Conservation (phyloP, 1,140 invertebrate species). For the Anagrus nilaparvatae region DNA sequence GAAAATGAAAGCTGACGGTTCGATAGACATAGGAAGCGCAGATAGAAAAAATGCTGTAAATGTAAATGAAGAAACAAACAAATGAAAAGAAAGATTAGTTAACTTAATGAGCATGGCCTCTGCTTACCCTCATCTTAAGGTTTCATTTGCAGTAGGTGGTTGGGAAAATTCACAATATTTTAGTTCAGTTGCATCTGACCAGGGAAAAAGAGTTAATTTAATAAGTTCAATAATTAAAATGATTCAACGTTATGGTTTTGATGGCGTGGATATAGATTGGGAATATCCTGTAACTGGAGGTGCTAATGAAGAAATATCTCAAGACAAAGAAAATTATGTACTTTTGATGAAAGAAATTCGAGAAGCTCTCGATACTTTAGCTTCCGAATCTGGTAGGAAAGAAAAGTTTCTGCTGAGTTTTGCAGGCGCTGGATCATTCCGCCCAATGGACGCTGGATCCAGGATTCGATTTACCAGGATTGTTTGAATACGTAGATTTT, state of each 20-base stretch:
- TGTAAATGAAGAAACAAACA: constrained; percentile 46
- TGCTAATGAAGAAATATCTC: too few relatives aligned
- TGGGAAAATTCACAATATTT: constrained; percentile 58
- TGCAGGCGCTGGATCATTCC: constrained; percentile 44
- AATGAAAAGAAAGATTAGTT: constrained; percentile 41
- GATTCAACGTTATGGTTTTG: constrained; percentile 54
- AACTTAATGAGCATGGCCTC: constrained; percentile 37
- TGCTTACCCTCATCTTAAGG: constrained; percentile 51
- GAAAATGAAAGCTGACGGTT: constrained; percentile 40
- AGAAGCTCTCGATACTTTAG: constrained; percentile 31
- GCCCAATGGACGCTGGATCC: constrained; percentile 30
- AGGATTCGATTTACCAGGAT: constrained; percentile 47
- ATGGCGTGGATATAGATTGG: constrained; percentile 75
- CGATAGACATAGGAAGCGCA: constrained; percentile 23
- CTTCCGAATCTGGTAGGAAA: too few relatives aligned
- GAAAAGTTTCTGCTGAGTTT: constrained; percentile 38
- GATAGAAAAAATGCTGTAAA: background rate
- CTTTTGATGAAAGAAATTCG: constrained; percentile 42
- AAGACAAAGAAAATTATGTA: constrained; percentile 42
- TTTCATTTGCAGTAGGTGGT: constrained; percentile 62
- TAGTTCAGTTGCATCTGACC: constrained; percentile 45
- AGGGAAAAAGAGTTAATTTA: constrained; percentile 45
- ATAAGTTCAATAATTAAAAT: constrained; percentile 49
- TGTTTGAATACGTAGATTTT: constrained; percentile 49
- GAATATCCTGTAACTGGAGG: constrained; percentile 56